Evolutionary conservation across 2,113 vertebrate genomes (phyloP), one percentile per base, ranked within the genome.

Genomic region (Bungarus multicinctus): DNA sequence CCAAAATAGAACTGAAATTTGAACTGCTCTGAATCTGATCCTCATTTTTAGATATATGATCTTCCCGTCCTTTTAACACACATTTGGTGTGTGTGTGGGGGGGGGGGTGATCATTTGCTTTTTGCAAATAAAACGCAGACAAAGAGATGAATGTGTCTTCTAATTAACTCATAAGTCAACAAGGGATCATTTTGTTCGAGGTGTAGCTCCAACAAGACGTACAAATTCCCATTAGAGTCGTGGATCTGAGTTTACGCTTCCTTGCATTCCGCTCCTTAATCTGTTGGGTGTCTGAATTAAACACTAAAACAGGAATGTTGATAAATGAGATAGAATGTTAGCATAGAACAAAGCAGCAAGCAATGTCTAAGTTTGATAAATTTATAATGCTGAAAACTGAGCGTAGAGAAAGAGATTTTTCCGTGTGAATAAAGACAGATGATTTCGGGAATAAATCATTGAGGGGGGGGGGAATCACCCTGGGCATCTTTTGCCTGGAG

Each of bases 381-480:
- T 39, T 18, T 39, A 16, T 74, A 2, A 74, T 18, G n/a, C n/a
- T 6, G 30, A 34, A 69, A 14, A 69, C 11, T 2, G 14, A 7
- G 14, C 12, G 2, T n/a, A 34, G n/a, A 74, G 14, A 74, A 34
- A 74, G 2, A 74, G 69, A 74, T 5, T 74, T 74, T 12, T 34
- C 4, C 1, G 0, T 5, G 16, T 39, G 69, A 39, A 74, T 39
- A 20, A 74, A 39, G n/a, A 34, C n/a, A 74, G n/a, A 39, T 2
- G n/a, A 34, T 74, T 39, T 39, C 5, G 5, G 69, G n/a, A 39
- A 74, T 34, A 74, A 74, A 74, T 74, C n/a, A 74, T 34, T 74
- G n/a, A 14, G 10, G 27, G 0, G 30, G 10, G 27, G 0, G 3
- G 1, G 8, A 18, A 20, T 20, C 14, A 7, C n/a, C n/a, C n/a